Conservation (phyloP, 2,113 vertebrate genomes). For the Bubo blakistoni region DNA sequence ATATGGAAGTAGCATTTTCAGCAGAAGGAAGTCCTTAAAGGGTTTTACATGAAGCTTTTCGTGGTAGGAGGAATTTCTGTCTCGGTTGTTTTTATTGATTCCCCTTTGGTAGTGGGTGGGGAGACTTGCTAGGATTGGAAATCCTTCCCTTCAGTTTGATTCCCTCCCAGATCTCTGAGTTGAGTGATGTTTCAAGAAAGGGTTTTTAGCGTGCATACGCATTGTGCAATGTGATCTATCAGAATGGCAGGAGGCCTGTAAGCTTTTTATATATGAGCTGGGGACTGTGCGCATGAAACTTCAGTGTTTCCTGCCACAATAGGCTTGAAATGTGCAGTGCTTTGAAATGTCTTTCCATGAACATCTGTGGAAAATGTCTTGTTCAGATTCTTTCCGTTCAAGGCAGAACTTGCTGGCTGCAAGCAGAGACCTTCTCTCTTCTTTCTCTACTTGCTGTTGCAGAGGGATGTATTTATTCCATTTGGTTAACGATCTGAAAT, state of each 20-base stretch:
- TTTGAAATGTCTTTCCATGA: conserved; percentile 45
- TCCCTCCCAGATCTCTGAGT: background rate
- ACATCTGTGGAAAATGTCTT: conserved; percentile 60
- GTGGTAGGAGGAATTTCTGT: conserved; percentile 1
- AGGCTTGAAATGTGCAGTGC: conserved; percentile 19
- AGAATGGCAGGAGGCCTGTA: background rate
- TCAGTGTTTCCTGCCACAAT: conserved; percentile 33
- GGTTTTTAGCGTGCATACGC: background rate
- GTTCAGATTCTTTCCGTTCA: conserved; percentile 51
- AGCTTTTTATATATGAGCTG: background rate
- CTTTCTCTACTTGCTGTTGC: conserved; percentile 9
- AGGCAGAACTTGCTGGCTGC: conserved; percentile 44
- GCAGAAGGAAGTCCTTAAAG: conserved; percentile 29
- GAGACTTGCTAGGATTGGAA: background rate
- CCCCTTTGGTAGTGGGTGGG: background rate
- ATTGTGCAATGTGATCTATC: background rate
- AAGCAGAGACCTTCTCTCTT: background rate
- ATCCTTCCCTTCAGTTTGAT: background rate
- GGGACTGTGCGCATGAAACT: background rate
- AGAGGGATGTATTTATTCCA: background rate
- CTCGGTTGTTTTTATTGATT: conserved; percentile 28
- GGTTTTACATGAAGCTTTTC: conserved; percentile 31
- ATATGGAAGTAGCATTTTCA: background rate
- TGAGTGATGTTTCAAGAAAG: conserved; percentile 24
- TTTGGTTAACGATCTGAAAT: conserved; percentile 4